phyloP scores from a whole-genome alignment of 1,140 invertebrate genomes.

The Drosophila varians region DNA sequence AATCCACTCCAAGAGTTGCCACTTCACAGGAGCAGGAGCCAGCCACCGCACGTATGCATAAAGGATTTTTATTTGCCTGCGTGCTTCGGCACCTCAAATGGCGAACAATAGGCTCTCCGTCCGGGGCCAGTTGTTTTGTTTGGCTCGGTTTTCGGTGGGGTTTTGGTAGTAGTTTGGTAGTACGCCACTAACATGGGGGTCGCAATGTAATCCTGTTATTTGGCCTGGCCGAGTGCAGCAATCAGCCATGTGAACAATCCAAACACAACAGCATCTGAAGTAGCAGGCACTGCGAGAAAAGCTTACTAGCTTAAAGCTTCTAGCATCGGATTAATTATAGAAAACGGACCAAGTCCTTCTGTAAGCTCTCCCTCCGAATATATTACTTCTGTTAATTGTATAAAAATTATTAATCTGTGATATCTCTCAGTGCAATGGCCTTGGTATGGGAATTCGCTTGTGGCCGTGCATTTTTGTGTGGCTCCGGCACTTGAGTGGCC shows the following conservation, averaged over 20 bases:
- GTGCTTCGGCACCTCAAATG: constrained; percentile 29
- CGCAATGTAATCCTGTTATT: constrained; percentile 69
- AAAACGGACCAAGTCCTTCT: too few species aligned
- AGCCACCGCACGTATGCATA: constrained; percentile 50
- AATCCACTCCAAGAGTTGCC: constrained; percentile 41
- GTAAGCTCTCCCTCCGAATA: too few species aligned
- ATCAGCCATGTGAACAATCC: constrained; percentile 60
- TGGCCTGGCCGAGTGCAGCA: constrained; percentile 62
- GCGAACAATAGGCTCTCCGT: constrained; percentile 22
- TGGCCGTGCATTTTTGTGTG: constrained; percentile 37
- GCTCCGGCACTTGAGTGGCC: constrained; percentile 2
- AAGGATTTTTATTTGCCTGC: constrained; percentile 59
- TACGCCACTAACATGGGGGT: constrained; percentile 26
- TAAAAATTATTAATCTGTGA: too few species aligned
- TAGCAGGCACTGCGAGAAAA: constrained; percentile 3
- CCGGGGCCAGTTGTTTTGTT: constrained; percentile 39
- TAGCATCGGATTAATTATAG: too few species aligned
- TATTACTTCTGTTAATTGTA: too few species aligned
- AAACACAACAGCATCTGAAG: constrained; percentile 8
- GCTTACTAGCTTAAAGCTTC: too few species aligned
- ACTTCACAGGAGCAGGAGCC: constrained; percentile 33
- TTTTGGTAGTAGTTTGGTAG: constrained; percentile 21
- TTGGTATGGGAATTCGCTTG: constrained; percentile 35
- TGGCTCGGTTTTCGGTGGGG: constrained; percentile 4
- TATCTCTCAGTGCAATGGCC: neutral